Conservation (phyloP, 2,113 vertebrate genomes). For the Symphodus melops region DNA sequence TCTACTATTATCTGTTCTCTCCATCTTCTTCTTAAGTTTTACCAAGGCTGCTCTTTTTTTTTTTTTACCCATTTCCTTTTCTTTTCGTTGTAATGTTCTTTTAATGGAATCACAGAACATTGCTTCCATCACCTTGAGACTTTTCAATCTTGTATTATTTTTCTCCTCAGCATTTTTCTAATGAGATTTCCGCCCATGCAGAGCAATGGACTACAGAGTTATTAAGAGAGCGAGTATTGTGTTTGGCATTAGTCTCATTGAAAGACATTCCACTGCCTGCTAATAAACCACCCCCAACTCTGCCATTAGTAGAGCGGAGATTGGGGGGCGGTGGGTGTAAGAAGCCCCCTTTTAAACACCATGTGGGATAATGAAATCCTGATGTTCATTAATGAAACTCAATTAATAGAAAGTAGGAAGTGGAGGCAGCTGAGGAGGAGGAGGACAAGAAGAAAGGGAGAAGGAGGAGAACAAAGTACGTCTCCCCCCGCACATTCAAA, state of each 20-base stretch:
- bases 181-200: constrained; percentile 84
- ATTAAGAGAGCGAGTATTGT: constrained; percentile 77
- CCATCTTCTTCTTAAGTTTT: constrained; percentile 38
- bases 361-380: constrained; percentile 83
- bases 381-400: constrained; percentile 86
- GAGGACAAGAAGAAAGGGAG: constrained; percentile 57
- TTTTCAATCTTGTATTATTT: constrained; percentile 77
- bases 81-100: constrained; percentile 62
- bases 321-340: constrained; percentile 11
- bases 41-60: constrained; percentile 14
- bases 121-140: constrained; percentile 74
- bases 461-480: constrained; percentile 61
- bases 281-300: constrained; percentile 43
- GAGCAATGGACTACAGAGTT: constrained; percentile 76
- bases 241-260: constrained; percentile 71
- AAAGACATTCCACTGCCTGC: constrained; percentile 68
- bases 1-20: constrained; percentile 26
- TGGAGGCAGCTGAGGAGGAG: constrained; percentile 50
- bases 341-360: constrained; percentile 56
- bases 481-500: constrained; percentile 60
- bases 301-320: constrained; percentile 66
- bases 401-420: constrained; percentile 78
- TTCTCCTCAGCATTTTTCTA: constrained; percentile 80
- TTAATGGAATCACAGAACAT: constrained; percentile 78
- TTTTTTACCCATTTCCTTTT: constrained; percentile 22